A percentile compares a stretch with the other conserved stretches of the same genome.
Conservation (phyloP, 2,888 invertebrate genomes). For the Rugalucina vietnamica region DNA sequence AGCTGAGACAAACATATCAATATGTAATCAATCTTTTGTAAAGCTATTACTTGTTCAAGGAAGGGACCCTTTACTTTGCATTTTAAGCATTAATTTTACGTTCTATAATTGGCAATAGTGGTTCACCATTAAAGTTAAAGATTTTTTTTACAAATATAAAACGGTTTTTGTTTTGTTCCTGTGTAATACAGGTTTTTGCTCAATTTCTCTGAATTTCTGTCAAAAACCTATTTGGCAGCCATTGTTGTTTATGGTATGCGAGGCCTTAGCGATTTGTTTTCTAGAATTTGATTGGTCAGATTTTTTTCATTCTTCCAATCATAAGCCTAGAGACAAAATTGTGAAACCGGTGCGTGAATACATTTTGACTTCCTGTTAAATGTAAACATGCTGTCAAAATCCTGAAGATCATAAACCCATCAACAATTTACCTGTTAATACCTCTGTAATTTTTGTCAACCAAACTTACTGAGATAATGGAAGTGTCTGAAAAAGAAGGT, state of each 20-base stretch:
- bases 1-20: too few species aligned
- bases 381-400: neutral
- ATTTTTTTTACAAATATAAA: too few species aligned
- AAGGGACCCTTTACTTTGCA: too few species aligned
- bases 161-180: too few species aligned
- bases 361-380: neutral
- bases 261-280: neutral
- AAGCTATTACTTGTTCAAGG: too few species aligned
- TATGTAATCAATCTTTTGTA: too few species aligned
- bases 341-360: neutral
- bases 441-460: neutral
- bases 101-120: too few species aligned
- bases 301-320: neutral
- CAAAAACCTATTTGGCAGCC: neutral
- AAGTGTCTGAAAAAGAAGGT: conserved; percentile 1
- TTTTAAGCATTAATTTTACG: too few species aligned
- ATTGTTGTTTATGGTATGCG: conserved; percentile 5
- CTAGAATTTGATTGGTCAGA: neutral
- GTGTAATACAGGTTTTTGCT: too few species aligned
- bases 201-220: neutral
- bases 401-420: too few species aligned
- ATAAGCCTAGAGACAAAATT: too few species aligned
- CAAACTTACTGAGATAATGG: neutral
- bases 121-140: too few species aligned
- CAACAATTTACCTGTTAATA: neutral